A percentile compares a stretch with the other conserved stretches of the same genome.
phyloP scores from a whole-genome alignment of 2,797 vertebrate species.

The Acridotheres tristis region DNA sequence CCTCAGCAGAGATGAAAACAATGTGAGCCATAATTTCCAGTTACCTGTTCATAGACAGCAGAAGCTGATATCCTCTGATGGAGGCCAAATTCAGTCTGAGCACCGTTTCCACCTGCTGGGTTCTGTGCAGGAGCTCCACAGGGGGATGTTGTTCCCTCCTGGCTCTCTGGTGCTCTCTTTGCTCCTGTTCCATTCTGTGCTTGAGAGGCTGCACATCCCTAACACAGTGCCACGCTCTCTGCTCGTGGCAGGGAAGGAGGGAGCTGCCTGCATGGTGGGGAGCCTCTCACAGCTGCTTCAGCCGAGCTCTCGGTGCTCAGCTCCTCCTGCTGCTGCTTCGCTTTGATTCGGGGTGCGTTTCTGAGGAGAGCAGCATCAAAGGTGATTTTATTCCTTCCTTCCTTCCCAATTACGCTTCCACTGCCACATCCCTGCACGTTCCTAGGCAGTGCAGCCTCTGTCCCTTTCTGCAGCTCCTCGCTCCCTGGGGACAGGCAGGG shows the following conservation, averaged over 20 bases:
- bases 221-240: not conserved
- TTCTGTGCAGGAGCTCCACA: not conserved
- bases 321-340: not conserved
- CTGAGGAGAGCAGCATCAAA: not conserved
- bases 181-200: not conserved
- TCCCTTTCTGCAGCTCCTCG: not conserved
- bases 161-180: not conserved
- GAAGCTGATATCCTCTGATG: not conserved
- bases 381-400: not conserved
- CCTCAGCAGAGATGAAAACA: not conserved
- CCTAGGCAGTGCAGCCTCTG: not conserved
- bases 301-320: not conserved
- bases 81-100: not conserved
- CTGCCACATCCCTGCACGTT: not conserved
- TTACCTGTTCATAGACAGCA: not conserved
- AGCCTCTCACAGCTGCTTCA: not conserved
- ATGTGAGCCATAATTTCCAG: not conserved
- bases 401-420: not conserved
- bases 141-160: not conserved
- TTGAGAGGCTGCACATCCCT: not conserved
- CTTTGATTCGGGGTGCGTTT: fast-evolving
- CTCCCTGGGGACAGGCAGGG: not conserved
- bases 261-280: not conserved
- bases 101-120: not conserved
- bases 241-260: not conserved